Evolutionary conservation across 1,140 invertebrate genomes (phyloP).

Genomic region (Tetramorium parvispinum): DNA sequence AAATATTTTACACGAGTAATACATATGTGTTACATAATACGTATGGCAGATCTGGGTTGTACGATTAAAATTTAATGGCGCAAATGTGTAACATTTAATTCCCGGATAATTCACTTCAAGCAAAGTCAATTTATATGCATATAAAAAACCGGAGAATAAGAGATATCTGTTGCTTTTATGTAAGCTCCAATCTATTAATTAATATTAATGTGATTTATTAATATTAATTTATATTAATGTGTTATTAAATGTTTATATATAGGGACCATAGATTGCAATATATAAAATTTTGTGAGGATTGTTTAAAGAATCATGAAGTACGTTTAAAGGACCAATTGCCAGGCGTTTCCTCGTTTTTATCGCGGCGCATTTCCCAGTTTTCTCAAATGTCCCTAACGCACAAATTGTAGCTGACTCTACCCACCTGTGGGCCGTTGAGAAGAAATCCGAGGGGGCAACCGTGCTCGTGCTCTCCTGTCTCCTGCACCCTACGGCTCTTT

Average conservation of each 20-base stretch:
- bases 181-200: background rate
- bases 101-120: background rate
- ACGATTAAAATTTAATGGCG: background rate
- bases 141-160: background rate
- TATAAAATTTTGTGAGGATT: background rate
- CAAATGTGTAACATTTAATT: background rate
- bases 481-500: constrained; percentile 81
- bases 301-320: background rate
- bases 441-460: constrained; percentile 37
- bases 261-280: background rate
- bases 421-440: constrained; percentile 44
- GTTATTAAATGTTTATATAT: background rate
- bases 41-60: background rate
- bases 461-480: constrained; percentile 71
- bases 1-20: constrained; percentile 8
- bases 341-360: background rate
- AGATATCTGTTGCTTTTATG: background rate
- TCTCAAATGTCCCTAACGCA: background rate
- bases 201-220: too few relatives aligned
- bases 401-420: constrained; percentile 44
- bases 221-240: background rate
- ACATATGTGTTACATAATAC: background rate
- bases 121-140: background rate
- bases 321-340: background rate
- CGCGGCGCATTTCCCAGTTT: background rate